Base-by-base conservation (phyloP, 1,140 invertebrate genomes). In the Drosophila punjabiensis region DNA sequence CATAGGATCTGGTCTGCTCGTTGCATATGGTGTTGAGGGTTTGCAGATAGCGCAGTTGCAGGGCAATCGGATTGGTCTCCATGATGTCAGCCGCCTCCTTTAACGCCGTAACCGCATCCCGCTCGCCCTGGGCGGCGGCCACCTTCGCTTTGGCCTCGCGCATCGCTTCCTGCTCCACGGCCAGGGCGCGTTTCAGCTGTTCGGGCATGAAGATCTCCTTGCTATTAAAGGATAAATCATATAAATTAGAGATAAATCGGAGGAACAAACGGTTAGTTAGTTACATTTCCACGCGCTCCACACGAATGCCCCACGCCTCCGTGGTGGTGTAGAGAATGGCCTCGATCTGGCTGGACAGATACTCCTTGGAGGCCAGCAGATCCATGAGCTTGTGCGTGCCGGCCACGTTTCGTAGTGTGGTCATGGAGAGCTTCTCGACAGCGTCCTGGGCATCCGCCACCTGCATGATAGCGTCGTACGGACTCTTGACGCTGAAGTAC, bases 221-320 rank as follows among this genome's bases (percentile, higher is more conserved):
- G 59, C 97, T 98, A 93, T 5, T 6, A n/a, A 4, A 14, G 7
- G 4, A 20, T 3, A 20, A 2, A 18, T 2, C 0, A 43, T 32
- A 43, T 32, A 11, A 32, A 10, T 2, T 3, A 43, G 13, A 11
- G 18, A 18, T 1, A 13, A 18, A 4, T 55, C 0, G 1, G 18
- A 11, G 24, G 3, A 24, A 10, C 10, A 9, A 10, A 3, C 1
- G 0, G 20, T n/a, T n/a, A 18, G 14, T 3, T 76, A 93, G 95
- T 96, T 94, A 98, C 97, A 99, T 98, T 95, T 99, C 98, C 28
- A 99, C 98, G 81, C 98, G 94, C 93, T 99, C 98, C 0, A 99
- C 98, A 94, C 98, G 98, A 18, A 99, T 97, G 9, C 98, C 98
- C 98, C 98, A 99, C 35, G 97, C 96, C 83, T 98, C 98, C 2